Evolutionary conservation across 35 echinoderm and acorn worm species (phyloP), one percentile per base, ranked within the genome.

Genomic region (Holothuria glaberrima): DNA sequence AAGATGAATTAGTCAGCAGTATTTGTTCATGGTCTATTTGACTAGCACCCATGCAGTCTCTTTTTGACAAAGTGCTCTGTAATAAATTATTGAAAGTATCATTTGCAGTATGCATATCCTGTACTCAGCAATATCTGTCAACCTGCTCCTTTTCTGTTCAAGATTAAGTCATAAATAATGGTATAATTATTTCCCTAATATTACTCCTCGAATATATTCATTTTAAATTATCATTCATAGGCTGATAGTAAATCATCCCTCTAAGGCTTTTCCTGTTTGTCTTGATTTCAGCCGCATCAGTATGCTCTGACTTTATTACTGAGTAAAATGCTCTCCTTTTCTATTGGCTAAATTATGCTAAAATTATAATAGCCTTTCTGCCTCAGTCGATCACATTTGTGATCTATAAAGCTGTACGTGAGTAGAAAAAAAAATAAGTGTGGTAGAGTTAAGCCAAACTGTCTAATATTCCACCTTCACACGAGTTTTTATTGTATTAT

Each of bases 291-390:
- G 2, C 31, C 10, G 12, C 71, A 38, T 75, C 71, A 72, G 17
- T 75, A 17, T 38, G 29, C 71, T 32, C 32, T 41, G 31, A 41
- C 30, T 75, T 19, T 41, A 75, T 41, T 75, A 41, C 32, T 41
- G 44, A 48, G 12, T 48, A 78, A 78, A 78, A 48, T 48, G 38
- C 27, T 78, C 74, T 48, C 21, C 50, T 78, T 69, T 78, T 78
- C 74, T 78, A 50, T 78, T 78, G 74, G 74, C 74, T 25, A 78
- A 78, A 78, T 78, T 78, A 78, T 78, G 74, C 74, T 48, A 78
- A 48, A 78, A 78, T 48, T 78, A 50, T 48, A 78, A 78, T 78
- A 48, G 74, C 74, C 74, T 48, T 78, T 78, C 74, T 78, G 41
- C 74, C 25, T 78, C 74, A 78, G 50, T 78, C 45, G 41, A 78